phyloP scores from a whole-genome alignment of 1,140 invertebrate genomes.

The Hirudo medicinalis region DNA sequence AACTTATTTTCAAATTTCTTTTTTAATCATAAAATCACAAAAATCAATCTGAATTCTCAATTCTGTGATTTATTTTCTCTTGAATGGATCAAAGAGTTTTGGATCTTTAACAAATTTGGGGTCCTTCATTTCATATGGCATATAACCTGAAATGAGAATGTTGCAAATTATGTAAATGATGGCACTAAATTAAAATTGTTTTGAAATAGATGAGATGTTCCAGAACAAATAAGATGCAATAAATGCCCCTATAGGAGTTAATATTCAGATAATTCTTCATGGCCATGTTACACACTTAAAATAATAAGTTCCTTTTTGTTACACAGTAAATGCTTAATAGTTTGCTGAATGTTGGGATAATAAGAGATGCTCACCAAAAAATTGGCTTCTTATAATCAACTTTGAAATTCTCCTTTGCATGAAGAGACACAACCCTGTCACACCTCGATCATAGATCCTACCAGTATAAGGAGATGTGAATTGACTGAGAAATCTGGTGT shows the following conservation, averaged over 20 bases:
- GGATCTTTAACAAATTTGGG: slow-evolving; percentile 65
- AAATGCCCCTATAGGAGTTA: background rate
- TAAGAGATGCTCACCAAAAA: slow-evolving; percentile 27
- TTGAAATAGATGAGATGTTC: background rate
- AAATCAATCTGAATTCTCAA: too few species aligned
- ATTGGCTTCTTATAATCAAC: slow-evolving; percentile 26
- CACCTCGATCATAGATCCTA: slow-evolving; percentile 69
- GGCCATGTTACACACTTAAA: too few species aligned
- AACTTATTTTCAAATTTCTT: too few species aligned
- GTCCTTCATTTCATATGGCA: slow-evolving; percentile 64
- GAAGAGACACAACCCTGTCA: slow-evolving; percentile 52
- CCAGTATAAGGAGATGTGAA: slow-evolving; percentile 86
- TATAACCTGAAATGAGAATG: slow-evolving; percentile 46
- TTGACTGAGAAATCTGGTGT: slow-evolving; percentile 72
- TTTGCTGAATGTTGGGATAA: background rate
- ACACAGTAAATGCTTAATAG: background rate
- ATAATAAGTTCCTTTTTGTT: background rate
- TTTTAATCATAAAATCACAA: too few species aligned
- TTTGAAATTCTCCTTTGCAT: slow-evolving; percentile 24
- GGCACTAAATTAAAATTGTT: slow-evolving; percentile 19
- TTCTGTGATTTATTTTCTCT: slow-evolving; percentile 25
- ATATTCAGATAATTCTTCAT: background rate
- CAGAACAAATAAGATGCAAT: too few species aligned
- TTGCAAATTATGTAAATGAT: slow-evolving; percentile 24
- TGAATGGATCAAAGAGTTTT: slow-evolving; percentile 68